Percentiles rank a stretch among this genome's conserved stretches.
These are phyloP conservation scores for Gnatocerus cornutus DNA, from an alignment of 2,888 invertebrate species.

Conservation along the genomic window DNA sequence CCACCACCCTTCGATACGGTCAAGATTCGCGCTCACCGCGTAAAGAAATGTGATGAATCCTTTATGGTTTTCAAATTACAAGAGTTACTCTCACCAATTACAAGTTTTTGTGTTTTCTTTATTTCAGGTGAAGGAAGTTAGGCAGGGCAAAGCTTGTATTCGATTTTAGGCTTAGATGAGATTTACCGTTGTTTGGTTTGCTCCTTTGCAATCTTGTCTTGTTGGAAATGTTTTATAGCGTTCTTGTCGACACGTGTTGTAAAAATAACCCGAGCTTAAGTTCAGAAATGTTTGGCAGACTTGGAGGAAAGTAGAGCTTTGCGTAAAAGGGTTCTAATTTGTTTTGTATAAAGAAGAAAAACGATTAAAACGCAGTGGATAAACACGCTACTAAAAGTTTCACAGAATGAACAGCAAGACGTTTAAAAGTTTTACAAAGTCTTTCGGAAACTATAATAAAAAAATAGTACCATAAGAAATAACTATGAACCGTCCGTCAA, in stretches of 20 bases:
- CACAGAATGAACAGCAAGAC: not conserved
- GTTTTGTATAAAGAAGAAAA: slow-evolving; percentile 2
- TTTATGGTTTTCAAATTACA: not conserved
- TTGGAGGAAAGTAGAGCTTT: not conserved
- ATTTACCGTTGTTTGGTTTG: slow-evolving; percentile 66
- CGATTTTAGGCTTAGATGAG: slow-evolving; percentile 65
- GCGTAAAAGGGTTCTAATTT: not conserved
- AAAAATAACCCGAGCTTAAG: slow-evolving; percentile 9
- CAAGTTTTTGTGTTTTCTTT: slow-evolving; percentile 7
- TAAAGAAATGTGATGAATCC: slow-evolving; percentile 19
- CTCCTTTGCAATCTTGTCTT: slow-evolving; percentile 48
- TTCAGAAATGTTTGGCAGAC: not conserved
- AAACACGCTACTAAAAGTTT: not conserved
- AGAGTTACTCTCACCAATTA: not conserved
- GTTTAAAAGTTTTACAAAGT: not conserved
- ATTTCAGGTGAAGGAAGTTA: not conserved
- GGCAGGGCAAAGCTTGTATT: slow-evolving; percentile 59
- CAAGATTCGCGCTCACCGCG: slow-evolving; percentile 18
- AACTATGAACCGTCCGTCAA: not conserved
- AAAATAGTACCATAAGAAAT: not conserved
- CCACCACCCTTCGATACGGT: slow-evolving; percentile 23
- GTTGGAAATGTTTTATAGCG: slow-evolving; percentile 1
- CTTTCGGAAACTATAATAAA: not conserved
- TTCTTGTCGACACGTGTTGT: not conserved
- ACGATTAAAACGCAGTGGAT: slow-evolving; percentile 1